Conservation (phyloP, 2,113 vertebrate genomes). For the Ranitomeya variabilis region DNA sequence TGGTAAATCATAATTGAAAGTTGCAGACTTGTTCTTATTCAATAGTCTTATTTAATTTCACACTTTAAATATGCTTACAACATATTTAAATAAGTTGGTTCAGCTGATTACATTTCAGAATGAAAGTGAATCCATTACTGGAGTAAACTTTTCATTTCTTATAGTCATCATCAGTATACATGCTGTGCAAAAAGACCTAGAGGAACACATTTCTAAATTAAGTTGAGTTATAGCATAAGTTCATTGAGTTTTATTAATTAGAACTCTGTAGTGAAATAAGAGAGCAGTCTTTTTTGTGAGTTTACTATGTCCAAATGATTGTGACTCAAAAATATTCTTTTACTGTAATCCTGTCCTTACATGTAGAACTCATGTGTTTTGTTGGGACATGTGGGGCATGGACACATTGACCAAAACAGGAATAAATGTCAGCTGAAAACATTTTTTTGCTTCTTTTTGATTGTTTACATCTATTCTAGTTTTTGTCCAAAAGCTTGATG, state of each 20-base stretch:
- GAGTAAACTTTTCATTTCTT: background rate
- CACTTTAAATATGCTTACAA: background rate
- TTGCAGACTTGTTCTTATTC: background rate
- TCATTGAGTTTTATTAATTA: background rate
- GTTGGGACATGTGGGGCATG: background rate
- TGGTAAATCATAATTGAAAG: background rate
- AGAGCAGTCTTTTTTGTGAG: background rate
- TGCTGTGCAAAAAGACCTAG: background rate
- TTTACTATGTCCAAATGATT: background rate
- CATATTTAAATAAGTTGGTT: background rate
- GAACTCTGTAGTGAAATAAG: background rate
- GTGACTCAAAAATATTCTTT: background rate
- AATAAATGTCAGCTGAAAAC: no score
- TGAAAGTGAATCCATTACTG: background rate
- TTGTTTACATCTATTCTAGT: no score
- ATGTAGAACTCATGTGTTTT: background rate
- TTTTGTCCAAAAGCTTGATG: no score
- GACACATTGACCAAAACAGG: no score
- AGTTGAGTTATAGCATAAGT: background rate
- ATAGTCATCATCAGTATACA: background rate
- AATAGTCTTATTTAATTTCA: background rate
- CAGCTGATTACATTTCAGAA: background rate
- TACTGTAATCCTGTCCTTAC: background rate
- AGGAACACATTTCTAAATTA: background rate
- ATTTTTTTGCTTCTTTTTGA: no score